A percentile compares a stretch with the other conserved stretches of the same genome.
These are phyloP conservation scores for Micrasema minimum DNA, from an alignment of 1,140 invertebrate genomes.

Conservation along the genomic window DNA sequence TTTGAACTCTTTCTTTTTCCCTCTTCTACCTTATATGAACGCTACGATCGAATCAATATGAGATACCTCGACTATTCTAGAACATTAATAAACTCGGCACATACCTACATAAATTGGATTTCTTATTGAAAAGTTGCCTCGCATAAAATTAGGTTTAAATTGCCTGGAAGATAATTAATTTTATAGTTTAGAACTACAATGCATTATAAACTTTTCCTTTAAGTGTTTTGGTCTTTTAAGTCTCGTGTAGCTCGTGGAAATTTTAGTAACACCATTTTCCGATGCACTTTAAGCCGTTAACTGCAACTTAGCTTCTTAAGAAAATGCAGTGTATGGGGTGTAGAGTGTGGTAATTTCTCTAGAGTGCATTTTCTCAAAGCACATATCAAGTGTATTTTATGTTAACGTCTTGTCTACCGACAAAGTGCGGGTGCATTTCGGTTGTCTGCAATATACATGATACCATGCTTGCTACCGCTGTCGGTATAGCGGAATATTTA, in stretches of 20 bases:
- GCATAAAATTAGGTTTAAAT: too few relatives aligned
- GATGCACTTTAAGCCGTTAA: slow-evolving; percentile 40
- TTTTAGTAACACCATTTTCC: slow-evolving; percentile 28
- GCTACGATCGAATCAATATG: slow-evolving; percentile 33
- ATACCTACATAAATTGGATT: too few relatives aligned
- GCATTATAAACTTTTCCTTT: slow-evolving; percentile 1
- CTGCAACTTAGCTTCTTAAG: slow-evolving; percentile 37
- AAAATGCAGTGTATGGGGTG: slow-evolving; percentile 46
- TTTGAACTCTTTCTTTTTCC: slow-evolving; percentile 4
- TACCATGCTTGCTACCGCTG: too few relatives aligned
- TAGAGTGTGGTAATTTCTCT: slow-evolving; percentile 48
- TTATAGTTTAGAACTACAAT: not conserved
- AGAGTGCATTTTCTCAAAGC: slow-evolving; percentile 46
- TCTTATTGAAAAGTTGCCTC: too few relatives aligned
- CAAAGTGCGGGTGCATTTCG: slow-evolving; percentile 30
- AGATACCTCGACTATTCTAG: not conserved
- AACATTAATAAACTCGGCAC: too few relatives aligned
- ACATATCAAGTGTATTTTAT: slow-evolving; percentile 41
- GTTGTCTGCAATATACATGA: slow-evolving; percentile 5
- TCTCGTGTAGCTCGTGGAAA: slow-evolving; percentile 7
- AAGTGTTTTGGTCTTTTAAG: slow-evolving; percentile 20
- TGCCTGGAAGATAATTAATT: too few relatives aligned
- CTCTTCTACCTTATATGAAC: slow-evolving; percentile 27
- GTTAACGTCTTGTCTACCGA: slow-evolving; percentile 25
- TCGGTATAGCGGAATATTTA: not conserved